Conservation (phyloP, 2,888 invertebrate species). For the Brachyopa scutellaris region DNA sequence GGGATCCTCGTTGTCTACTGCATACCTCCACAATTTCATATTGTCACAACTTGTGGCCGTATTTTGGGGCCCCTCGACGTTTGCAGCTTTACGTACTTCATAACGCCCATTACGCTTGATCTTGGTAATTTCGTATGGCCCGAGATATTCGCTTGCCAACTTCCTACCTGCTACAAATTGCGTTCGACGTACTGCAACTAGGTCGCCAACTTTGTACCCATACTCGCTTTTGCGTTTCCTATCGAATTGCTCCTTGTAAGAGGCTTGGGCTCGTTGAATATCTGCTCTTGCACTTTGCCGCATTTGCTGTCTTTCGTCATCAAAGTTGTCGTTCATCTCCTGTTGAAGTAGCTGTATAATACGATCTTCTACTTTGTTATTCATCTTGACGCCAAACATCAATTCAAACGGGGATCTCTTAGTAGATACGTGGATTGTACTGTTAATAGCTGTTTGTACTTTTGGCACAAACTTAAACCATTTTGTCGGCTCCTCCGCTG, state of each 20-base stretch:
- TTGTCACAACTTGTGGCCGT: background rate
- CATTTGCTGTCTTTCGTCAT: constrained; percentile 32
- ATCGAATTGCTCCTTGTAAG: constrained; percentile 54
- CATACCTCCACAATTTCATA: constrained; percentile 24
- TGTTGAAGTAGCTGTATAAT: constrained; percentile 21
- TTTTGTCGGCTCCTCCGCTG: constrained; percentile 39
- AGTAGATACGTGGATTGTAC: constrained; percentile 28
- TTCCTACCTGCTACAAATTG: constrained; percentile 58
- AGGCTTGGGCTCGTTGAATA: constrained; percentile 42
- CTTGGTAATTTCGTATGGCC: constrained; percentile 40
- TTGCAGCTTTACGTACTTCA: constrained; percentile 19
- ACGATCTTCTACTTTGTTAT: constrained; percentile 8
- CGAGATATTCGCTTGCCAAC: constrained; percentile 37
- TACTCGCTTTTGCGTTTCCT: constrained; percentile 47
- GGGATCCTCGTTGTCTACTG: background rate
- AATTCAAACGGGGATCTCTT: constrained; percentile 47
- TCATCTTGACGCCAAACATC: constrained; percentile 51
- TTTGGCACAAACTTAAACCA: constrained; percentile 51
- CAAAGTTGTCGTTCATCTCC: constrained; percentile 37
- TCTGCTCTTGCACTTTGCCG: constrained; percentile 29
- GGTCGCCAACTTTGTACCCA: constrained; percentile 43
- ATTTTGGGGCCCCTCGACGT: constrained; percentile 21
- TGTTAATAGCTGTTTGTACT: constrained; percentile 52
- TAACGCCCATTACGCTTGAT: constrained; percentile 22
- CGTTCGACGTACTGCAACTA: constrained; percentile 53